Evolutionary conservation across 2,113 vertebrate genomes (phyloP).

Genomic region (Euleptes europaea): DNA sequence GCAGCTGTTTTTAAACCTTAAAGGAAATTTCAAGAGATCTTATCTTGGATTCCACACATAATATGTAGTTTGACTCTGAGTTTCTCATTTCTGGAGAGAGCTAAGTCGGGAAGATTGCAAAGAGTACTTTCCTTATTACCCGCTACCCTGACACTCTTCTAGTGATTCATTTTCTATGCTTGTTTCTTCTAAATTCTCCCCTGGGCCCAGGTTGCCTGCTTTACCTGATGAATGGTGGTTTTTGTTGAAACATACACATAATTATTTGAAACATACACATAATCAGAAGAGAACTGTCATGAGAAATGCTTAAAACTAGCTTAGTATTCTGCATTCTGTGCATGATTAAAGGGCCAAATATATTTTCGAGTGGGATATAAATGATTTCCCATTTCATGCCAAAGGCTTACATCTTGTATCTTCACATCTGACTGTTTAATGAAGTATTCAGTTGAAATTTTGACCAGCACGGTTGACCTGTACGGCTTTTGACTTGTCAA

Average conservation of each 20-base stretch:
- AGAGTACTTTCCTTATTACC: conserved; percentile 6
- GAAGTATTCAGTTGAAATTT: background rate
- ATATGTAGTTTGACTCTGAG: background rate
- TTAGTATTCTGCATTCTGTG: background rate
- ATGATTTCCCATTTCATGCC: conserved; percentile 17
- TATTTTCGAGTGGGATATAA: conserved; percentile 15
- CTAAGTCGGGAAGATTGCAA: background rate
- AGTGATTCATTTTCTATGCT: conserved; percentile 33
- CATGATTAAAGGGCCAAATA: conserved; percentile 15
- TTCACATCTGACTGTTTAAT: background rate
- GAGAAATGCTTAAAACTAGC: background rate
- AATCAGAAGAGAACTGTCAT: conserved; percentile 25
- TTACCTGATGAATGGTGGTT: conserved; percentile 10
- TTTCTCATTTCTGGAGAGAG: background rate
- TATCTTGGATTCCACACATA: no score
- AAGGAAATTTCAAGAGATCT: no score
- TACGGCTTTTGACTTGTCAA: background rate
- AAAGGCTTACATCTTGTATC: conserved; percentile 21
- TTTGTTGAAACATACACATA: conserved; percentile 38
- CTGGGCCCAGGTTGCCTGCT: conserved; percentile 15
- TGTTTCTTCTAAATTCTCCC: conserved; percentile 41
- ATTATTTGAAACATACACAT: conserved; percentile 41
- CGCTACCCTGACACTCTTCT: conserved; percentile 11
- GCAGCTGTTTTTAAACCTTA: no score
- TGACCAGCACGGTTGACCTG: no score